Evolutionary conservation across 1,140 invertebrate genomes (phyloP).

Genomic region (Euwallacea fornicatus): DNA sequence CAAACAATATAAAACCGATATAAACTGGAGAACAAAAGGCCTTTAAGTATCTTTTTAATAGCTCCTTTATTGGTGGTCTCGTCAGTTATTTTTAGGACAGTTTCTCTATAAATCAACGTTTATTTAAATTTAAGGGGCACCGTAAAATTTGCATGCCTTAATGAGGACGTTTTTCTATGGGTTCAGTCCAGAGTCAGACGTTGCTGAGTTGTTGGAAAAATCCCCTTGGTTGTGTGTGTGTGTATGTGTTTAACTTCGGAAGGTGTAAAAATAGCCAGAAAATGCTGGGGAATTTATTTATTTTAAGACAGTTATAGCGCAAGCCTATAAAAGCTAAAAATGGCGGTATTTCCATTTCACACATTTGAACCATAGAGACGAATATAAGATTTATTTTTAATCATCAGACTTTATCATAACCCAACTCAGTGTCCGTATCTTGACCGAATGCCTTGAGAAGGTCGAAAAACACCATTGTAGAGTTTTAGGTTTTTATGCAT

Average conservation of each 20-base stretch:
- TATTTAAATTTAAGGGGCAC: conserved; percentile 7
- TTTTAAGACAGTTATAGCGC: conserved; percentile 24
- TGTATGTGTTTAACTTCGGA: neutral
- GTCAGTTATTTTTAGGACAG: conserved; percentile 3
- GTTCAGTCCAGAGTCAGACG: neutral
- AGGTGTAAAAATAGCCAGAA: conserved; percentile 14
- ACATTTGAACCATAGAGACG: too few species aligned
- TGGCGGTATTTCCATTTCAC: too few species aligned
- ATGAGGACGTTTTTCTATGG: neutral
- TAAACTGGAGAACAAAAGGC: conserved; percentile 30
- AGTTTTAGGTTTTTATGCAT: too few species aligned
- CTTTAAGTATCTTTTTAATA: conserved; percentile 26
- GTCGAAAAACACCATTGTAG: too few species aligned
- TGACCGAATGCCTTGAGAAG: too few species aligned
- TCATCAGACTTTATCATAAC: too few species aligned
- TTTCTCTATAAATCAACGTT: conserved; percentile 20
- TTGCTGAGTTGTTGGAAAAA: neutral
- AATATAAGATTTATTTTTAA: too few species aligned
- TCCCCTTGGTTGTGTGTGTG: too few species aligned
- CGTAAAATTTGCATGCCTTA: conserved; percentile 17
- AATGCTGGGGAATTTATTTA: conserved; percentile 15
- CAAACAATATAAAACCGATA: conserved; percentile 36
- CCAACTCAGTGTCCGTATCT: too few species aligned
- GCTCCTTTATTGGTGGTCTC: conserved; percentile 23
- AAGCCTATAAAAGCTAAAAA: too few species aligned